Evolutionary conservation across 1,140 invertebrate genomes (phyloP).

Genomic region (Wasmannia auropunctata): DNA sequence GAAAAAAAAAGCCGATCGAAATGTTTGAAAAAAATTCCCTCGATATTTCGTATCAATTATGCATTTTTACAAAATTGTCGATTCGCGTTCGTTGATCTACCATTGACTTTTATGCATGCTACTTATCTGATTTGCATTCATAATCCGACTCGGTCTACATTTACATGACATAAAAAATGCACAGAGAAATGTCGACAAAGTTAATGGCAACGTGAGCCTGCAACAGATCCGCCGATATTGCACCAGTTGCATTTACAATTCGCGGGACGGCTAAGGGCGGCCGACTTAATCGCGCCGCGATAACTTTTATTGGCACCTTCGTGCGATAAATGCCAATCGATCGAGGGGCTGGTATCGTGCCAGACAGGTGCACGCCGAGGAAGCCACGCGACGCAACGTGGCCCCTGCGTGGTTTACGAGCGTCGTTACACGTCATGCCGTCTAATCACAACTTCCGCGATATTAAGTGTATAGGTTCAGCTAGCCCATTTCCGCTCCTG

Average conservation of each 20-base stretch:
- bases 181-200: background rate
- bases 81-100: background rate
- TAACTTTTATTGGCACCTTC: conserved; percentile 39
- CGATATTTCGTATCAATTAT: background rate
- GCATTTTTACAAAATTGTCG: background rate
- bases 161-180: background rate
- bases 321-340: conserved; percentile 31
- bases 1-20: background rate
- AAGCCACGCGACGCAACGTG: conserved; percentile 11
- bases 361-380: conserved; percentile 11
- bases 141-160: background rate
- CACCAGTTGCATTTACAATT: background rate
- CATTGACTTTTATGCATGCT: background rate
- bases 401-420: conserved; percentile 68
- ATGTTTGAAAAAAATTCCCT: background rate
- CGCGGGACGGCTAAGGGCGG: background rate
- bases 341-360: background rate
- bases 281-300: conserved; percentile 25
- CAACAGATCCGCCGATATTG: background rate
- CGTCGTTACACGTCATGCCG: conserved; percentile 52
- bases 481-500: conserved; percentile 34
- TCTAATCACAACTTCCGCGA: conserved; percentile 66
- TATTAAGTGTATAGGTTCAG: conserved; percentile 68
- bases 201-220: background rate
- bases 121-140: conserved; percentile 8